Evolutionary conservation across 2,888 invertebrate genomes (phyloP).

Genomic region (Troilus luridus): DNA sequence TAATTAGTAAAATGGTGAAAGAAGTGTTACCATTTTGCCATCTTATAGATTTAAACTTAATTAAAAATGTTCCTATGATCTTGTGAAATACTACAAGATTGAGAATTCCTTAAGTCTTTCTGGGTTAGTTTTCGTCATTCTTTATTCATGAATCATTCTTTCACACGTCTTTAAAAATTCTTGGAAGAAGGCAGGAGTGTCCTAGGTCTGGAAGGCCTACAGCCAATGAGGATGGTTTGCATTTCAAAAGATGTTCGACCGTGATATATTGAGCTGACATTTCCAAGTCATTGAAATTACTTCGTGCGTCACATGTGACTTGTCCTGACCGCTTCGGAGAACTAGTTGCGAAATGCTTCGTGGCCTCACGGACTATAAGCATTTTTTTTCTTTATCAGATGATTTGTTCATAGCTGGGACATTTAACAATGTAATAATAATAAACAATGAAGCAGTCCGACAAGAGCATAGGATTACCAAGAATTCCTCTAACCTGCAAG

Average conservation of each 20-base stretch:
- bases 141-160: background rate
- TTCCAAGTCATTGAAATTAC: conserved; percentile 24
- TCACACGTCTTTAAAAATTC: background rate
- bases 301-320: conserved; percentile 46
- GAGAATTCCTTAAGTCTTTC: too few relatives aligned
- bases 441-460: background rate
- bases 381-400: background rate
- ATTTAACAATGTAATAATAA: background rate
- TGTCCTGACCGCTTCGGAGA: conserved; percentile 16
- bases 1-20: too few relatives aligned
- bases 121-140: background rate
- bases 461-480: background rate
- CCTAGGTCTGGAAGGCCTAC: background rate
- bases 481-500: too few relatives aligned
- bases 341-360: conserved; percentile 32
- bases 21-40: too few relatives aligned
- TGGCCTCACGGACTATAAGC: conserved; percentile 16
- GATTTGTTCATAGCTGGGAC: background rate
- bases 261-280: conserved; percentile 43
- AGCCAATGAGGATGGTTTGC: background rate
- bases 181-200: background rate
- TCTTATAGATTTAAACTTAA: too few relatives aligned
- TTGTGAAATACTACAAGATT: too few relatives aligned
- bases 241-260: conserved; percentile 6
- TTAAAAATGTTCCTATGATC: too few relatives aligned